Percentiles rank a stretch among this genome's conserved stretches.
Conservation (phyloP, 92 coral and sea anemone genomes). For the Pocillopora meandrina region DNA sequence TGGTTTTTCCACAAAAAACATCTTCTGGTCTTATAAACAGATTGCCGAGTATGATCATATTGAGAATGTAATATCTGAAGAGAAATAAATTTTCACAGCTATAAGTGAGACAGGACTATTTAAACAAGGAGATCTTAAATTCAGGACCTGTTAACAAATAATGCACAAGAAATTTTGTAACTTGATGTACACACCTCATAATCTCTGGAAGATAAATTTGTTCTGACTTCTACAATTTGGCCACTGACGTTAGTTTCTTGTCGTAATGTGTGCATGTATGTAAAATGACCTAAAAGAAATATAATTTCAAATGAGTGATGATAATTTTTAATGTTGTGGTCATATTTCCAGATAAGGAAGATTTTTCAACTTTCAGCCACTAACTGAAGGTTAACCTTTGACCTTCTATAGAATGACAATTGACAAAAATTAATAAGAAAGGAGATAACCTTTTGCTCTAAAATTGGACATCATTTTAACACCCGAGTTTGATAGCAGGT, state of each 20-base stretch:
- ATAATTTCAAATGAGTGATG: too few relatives aligned
- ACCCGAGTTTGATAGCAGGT: too few relatives aligned
- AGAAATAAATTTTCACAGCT: background rate
- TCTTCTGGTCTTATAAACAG: conserved; percentile 83
- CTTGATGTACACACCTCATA: conserved; percentile 66
- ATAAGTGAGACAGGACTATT: background rate
- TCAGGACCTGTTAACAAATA: background rate
- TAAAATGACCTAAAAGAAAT: conserved; percentile 65
- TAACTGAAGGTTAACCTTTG: too few relatives aligned
- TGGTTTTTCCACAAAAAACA: conserved; percentile 93
- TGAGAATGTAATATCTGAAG: conserved; percentile 30
- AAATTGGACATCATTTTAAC: too few relatives aligned
- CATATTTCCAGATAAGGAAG: too few relatives aligned
- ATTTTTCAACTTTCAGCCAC: too few relatives aligned
- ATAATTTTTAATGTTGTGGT: too few relatives aligned
- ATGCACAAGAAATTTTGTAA: background rate
- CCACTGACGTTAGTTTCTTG: conserved; percentile 78
- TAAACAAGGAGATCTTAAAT: background rate
- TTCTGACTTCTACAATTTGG: conserved; percentile 91
- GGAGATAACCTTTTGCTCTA: too few relatives aligned
- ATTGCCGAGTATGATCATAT: conserved; percentile 70
- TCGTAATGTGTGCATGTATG: conserved; percentile 81
- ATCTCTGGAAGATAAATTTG: conserved; percentile 70
- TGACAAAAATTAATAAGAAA: too few relatives aligned
- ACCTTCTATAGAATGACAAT: too few relatives aligned